phyloP scores from a whole-genome alignment of 1,140 invertebrate species.

The Leptoteleia sp. region DNA sequence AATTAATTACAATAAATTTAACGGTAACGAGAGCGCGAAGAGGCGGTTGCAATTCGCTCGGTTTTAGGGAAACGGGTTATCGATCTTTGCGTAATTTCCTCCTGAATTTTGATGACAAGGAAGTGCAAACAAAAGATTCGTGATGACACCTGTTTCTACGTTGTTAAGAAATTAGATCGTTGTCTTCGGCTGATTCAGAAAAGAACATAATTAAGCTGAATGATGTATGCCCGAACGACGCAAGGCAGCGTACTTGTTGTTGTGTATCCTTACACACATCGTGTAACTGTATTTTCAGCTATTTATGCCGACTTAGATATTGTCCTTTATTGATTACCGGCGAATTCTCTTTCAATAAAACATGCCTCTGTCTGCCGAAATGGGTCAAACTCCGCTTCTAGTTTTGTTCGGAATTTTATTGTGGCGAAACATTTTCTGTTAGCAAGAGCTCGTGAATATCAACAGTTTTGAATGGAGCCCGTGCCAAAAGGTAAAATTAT shows the following conservation, averaged over 20 bases:
- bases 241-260: no score
- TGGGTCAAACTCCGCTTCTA: constrained; percentile 13
- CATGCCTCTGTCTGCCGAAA: background rate
- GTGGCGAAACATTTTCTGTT: constrained; percentile 2
- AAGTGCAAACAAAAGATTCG: constrained; percentile 53
- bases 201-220: constrained; percentile 14
- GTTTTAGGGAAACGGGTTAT: constrained; percentile 67
- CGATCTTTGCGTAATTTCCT: constrained; percentile 64
- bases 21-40: constrained; percentile 77
- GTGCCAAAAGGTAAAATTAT: background rate
- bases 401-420: constrained; percentile 7
- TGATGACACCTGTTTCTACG: constrained; percentile 30
- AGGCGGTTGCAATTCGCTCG: constrained; percentile 54
- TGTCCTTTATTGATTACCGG: constrained; percentile 14
- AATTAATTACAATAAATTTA: constrained; percentile 82
- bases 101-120: constrained; percentile 51
- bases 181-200: constrained; percentile 20
- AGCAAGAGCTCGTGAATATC: constrained; percentile 5
- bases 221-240: no score
- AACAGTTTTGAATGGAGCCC: constrained; percentile 1
- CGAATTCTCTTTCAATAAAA: constrained; percentile 19
- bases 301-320: constrained; percentile 1
- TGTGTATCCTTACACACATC: no score
- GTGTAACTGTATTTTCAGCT: background rate
- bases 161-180: constrained; percentile 33